Percentiles rank a stretch among this genome's conserved stretches.
phyloP scores from a whole-genome alignment of 2,797 vertebrate species.

The Erpetoichthys calabaricus region DNA sequence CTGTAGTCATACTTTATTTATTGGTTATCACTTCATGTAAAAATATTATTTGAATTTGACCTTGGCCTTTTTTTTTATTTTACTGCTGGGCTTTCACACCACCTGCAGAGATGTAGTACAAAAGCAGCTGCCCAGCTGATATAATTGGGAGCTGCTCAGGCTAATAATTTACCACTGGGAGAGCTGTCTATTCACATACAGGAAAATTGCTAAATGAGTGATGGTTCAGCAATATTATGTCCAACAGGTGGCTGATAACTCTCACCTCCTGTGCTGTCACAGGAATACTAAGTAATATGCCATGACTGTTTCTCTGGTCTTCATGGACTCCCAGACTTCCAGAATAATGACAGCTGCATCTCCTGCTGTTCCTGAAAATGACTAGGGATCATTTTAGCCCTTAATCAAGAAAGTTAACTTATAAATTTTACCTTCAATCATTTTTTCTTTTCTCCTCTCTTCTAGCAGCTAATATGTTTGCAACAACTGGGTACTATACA shows the following conservation, averaged over 20 bases:
- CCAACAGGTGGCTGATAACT: background rate
- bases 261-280: background rate
- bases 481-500: too few species aligned
- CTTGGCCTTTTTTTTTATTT: background rate
- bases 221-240: background rate
- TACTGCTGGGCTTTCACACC: background rate
- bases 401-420: background rate
- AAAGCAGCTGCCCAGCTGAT: too few species aligned
- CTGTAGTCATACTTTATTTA: too few species aligned
- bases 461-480: too few species aligned
- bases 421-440: too few species aligned
- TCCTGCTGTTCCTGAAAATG: conserved; percentile 1
- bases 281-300: conserved; percentile 1
- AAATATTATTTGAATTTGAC: background rate
- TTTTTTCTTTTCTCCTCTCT: too few species aligned
- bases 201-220: background rate
- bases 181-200: background rate
- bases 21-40: too few species aligned
- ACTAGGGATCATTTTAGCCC: background rate
- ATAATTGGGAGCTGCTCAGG: background rate
- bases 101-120: background rate
- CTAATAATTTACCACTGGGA: background rate
- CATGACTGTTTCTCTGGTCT: background rate
- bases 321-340: background rate
- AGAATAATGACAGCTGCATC: background rate